Evolutionary conservation across 2,888 invertebrate species (phyloP), one percentile per base, ranked within the genome.

Genomic region (Acrocera orbiculus): DNA sequence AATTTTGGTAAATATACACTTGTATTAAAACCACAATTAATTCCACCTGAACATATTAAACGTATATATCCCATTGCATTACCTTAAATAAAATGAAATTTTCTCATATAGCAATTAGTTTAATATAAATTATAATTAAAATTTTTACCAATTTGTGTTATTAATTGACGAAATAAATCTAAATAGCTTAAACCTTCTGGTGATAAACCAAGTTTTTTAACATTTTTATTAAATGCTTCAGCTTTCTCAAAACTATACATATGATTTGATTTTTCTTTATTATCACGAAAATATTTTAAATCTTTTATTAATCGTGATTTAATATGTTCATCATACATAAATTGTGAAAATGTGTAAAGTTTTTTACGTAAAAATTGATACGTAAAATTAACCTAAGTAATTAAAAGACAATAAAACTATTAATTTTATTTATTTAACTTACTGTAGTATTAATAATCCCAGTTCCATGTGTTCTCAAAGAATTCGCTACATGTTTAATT

Each of bases 1-100:
- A 89, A 68, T 51, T 79, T 76, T 1, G 92, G 86, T 42, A 95
- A 67, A 58, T 90, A 95, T 16, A 83, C 74, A 24, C 87, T 81
- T 1, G 90, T 86, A 54, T 86, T 82, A 6, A 89, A 82, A 50
- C 87, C 82, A 46, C 87, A 87, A 54, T 93, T 83, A 27, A 92
- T 68, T 4, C 90, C 89, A 13, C 95, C 96, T 0, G 93, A 87
- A 34, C 90, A 70, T 36, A 98, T 79, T 63, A 95, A 74, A 30
- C 96, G 70, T 4, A 98, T 83, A 52, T 93, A 95, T 3, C 93
- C 95, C 70, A 96, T 78, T 1, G 92, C 89, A 61, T 95, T 95
- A 11, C 56, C 56, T 56, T 14, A 10, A 28, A 30, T 10, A n/a
- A 23, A 22, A 23, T 8, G 8, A 19, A 19, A 19, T 19, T 19